Conservation (phyloP, 2,797 vertebrate genomes). For the Pogonophryne albipinna region DNA sequence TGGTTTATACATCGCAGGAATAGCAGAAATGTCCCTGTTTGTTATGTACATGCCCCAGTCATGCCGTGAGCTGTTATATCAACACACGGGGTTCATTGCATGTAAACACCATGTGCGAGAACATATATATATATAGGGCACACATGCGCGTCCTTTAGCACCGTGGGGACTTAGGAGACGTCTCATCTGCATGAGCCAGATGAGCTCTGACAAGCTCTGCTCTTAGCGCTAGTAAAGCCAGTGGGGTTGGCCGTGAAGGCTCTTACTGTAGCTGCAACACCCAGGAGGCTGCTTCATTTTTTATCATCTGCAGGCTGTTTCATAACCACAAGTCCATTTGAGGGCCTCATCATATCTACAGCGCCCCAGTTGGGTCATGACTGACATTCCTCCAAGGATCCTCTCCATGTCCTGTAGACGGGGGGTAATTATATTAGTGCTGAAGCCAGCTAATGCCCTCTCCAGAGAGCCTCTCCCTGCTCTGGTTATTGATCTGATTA, state of each 20-base stretch:
- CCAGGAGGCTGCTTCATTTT: constrained; percentile 47
- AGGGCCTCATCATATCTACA: constrained; percentile 30
- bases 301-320: constrained; percentile 49
- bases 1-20: constrained; percentile 29
- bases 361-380: constrained; percentile 26
- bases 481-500: constrained; percentile 42
- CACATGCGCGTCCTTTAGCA: constrained; percentile 39
- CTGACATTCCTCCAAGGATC: constrained; percentile 31
- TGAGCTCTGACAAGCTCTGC: constrained; percentile 59
- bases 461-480: constrained; percentile 9
- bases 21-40: constrained; percentile 34
- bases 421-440: constrained; percentile 11
- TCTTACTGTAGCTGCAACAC: constrained; percentile 43
- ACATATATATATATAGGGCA: constrained; percentile 40
- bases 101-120: constrained; percentile 40
- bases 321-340: constrained; percentile 29
- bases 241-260: constrained; percentile 35
- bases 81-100: constrained; percentile 16
- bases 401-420: not conserved
- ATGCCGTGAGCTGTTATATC: constrained; percentile 47
- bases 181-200: constrained; percentile 47
- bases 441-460: constrained; percentile 29
- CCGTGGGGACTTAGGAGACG: constrained; percentile 33
- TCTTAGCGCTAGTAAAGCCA: constrained; percentile 36
- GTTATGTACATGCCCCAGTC: constrained; percentile 30